Conservation (phyloP, 2,113 vertebrate genomes). For the Columba livia region DNA sequence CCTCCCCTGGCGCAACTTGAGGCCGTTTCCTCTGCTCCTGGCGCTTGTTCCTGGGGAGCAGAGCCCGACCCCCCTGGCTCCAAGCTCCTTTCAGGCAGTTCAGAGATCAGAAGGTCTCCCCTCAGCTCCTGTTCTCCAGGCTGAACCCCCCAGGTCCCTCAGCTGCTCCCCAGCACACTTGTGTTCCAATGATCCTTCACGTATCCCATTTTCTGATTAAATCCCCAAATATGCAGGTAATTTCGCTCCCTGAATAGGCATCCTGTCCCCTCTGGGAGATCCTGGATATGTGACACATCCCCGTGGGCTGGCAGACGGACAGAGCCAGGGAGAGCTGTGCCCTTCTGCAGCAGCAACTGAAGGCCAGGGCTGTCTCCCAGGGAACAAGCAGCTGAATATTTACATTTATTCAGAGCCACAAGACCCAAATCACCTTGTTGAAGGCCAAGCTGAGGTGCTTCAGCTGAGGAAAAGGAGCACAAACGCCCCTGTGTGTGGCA, state of each 20-base stretch:
- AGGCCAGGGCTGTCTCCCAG: background rate
- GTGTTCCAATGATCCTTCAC: background rate
- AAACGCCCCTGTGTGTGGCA: background rate
- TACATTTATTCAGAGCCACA: background rate
- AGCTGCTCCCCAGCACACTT: no score
- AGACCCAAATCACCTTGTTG: constrained; percentile 80
- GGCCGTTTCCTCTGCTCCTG: no score
- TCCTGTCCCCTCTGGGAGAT: background rate
- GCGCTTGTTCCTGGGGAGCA: no score
- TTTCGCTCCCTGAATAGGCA: background rate
- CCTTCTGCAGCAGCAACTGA: background rate
- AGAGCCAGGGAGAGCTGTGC: background rate
- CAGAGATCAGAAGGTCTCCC: no score
- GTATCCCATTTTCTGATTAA: background rate
- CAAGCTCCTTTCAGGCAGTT: no score
- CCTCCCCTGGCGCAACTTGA: no score
- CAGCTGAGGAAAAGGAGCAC: constrained; percentile 80
- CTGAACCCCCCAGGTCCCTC: no score
- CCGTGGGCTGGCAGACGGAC: background rate
- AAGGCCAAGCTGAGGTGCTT: constrained; percentile 80
- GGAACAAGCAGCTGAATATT: background rate
- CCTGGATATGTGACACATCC: background rate
- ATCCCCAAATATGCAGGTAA: background rate
- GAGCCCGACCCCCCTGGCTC: no score
- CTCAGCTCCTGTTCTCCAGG: no score